Conservation (phyloP, 2,797 vertebrate species). For the Leuciscus waleckii region DNA sequence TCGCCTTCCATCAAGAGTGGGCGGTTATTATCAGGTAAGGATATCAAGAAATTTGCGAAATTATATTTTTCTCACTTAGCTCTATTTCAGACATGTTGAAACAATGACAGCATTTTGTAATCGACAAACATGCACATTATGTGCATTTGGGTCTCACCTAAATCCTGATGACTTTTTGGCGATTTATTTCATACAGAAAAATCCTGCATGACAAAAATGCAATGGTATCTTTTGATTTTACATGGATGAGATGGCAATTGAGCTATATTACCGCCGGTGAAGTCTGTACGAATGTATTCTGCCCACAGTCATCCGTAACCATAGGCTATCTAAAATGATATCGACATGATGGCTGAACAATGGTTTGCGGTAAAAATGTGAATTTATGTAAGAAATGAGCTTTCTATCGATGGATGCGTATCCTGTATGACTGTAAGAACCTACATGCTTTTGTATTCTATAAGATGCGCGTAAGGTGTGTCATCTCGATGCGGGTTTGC, state of each 20-base stretch:
- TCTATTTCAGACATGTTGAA: background rate
- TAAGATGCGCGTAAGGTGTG: conserved; percentile 33
- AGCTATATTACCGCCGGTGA: background rate
- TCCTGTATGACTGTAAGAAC: background rate
- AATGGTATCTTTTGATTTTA: background rate
- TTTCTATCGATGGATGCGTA: background rate
- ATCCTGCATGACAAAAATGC: background rate
- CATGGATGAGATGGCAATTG: background rate
- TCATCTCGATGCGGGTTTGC: conserved; percentile 44
- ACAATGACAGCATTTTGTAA: background rate
- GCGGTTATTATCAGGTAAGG: conserved; percentile 53
- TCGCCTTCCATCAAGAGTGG: conserved; percentile 41
- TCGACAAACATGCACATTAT: background rate
- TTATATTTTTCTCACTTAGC: background rate
- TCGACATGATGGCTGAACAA: conserved; percentile 50
- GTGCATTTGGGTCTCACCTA: background rate
- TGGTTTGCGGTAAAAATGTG: conserved; percentile 62
- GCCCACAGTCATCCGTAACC: background rate
- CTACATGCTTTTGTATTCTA: background rate
- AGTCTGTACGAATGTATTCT: background rate
- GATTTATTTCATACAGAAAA: background rate
- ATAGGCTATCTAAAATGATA: background rate
- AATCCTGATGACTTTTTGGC: background rate
- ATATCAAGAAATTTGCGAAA: background rate
- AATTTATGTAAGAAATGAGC: background rate